Percentiles rank a stretch among this genome's conserved stretches.
These are phyloP conservation scores for Engystomops pustulosus DNA, from an alignment of 2,113 vertebrate species.

Conservation along the genomic window DNA sequence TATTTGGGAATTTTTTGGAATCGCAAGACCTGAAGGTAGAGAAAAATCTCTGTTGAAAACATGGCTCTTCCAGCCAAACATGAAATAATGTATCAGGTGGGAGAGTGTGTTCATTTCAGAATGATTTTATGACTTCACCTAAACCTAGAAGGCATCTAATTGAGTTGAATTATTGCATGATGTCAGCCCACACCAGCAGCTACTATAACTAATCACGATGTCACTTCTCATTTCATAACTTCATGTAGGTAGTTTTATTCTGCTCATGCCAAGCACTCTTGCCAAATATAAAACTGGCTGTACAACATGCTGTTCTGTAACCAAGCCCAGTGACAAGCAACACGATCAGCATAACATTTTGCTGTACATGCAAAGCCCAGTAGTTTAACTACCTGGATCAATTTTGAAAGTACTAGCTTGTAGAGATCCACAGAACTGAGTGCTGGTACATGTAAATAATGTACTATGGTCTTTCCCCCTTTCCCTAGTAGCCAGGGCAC, in stretches of 20 bases:
- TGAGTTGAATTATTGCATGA: neutral
- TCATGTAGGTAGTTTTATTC: neutral
- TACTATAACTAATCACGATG: neutral
- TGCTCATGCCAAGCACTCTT: neutral
- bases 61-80: neutral
- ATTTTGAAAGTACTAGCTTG: neutral
- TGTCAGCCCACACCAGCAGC: neutral
- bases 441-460: neutral
- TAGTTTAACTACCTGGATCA: neutral
- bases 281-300: neutral
- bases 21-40: too few relatives aligned
- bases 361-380: neutral
- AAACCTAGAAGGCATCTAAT: neutral
- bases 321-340: neutral
- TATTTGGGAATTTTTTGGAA: too few relatives aligned
- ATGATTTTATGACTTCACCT: neutral
- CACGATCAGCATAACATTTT: neutral
- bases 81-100: neutral
- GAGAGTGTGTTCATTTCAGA: neutral
- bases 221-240: neutral
- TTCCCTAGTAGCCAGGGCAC: neutral
- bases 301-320: neutral
- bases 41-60: neutral
- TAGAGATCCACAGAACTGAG: neutral
- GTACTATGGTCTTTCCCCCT: neutral